Percentiles rank a stretch among this genome's conserved stretches.
Conservation (phyloP, 2,797 vertebrate species). For the Helicolenus hilgendorfi region DNA sequence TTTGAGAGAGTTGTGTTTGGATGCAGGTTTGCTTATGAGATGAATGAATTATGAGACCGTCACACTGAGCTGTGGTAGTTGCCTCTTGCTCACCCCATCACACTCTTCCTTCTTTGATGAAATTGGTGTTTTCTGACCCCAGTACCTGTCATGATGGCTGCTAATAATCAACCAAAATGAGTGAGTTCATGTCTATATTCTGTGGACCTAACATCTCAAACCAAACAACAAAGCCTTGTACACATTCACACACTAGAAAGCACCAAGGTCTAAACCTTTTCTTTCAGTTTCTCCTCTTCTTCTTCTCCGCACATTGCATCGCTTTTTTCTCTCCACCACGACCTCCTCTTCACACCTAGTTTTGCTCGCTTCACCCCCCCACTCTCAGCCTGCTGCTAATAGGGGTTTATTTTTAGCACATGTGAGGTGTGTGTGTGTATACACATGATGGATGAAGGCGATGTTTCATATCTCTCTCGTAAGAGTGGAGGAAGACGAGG, state of each 20-base stretch:
- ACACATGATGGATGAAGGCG: conserved; percentile 88
- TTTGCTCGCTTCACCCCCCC: conserved; percentile 33
- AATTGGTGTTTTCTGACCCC: background rate
- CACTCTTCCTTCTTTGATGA: background rate
- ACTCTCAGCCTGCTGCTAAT: conserved; percentile 84
- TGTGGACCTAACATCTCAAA: background rate
- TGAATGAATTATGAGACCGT: background rate
- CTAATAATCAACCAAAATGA: background rate
- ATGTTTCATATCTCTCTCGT: conserved; percentile 80
- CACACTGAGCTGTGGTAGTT: background rate
- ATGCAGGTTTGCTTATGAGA: background rate
- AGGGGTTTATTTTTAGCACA: conserved; percentile 89
- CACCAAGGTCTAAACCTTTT: background rate
- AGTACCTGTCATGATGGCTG: background rate
- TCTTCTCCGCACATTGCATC: background rate
- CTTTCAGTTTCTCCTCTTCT: background rate
- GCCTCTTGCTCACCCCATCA: background rate
- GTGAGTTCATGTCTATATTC: background rate
- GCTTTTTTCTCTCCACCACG: conserved; percentile 21
- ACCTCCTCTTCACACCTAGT: conserved; percentile 39
- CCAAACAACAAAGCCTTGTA: background rate
- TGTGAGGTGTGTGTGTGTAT: conserved; percentile 77
- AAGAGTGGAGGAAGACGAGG: conserved; percentile 5
- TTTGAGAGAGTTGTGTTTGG: background rate
- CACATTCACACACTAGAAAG: background rate